Percentiles rank a stretch among this genome's conserved stretches.
phyloP scores from a whole-genome alignment of 2,888 invertebrate species.

The Microctonus aethiopoides region DNA sequence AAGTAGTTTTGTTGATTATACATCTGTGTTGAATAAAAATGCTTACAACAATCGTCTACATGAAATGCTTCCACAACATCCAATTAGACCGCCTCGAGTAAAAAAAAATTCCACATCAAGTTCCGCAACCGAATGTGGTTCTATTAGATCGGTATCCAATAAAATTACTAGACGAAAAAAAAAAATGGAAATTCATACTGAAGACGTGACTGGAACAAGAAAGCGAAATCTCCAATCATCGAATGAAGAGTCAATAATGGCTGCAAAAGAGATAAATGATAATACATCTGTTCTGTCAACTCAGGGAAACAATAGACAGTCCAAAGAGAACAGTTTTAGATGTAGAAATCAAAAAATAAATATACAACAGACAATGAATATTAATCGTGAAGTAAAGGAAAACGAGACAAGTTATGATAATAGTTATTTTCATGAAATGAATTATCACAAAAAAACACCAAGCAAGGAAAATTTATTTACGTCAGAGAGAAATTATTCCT shows the following conservation, averaged over 20 bases:
- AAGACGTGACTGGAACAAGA: constrained; percentile 59
- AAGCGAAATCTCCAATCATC: too few relatives aligned
- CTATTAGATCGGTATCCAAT: constrained; percentile 48
- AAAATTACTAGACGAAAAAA: constrained; percentile 51
- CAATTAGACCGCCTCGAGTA: constrained; percentile 80
- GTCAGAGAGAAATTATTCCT: constrained; percentile 37
- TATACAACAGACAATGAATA: constrained; percentile 28
- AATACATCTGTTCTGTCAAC: constrained; percentile 2
- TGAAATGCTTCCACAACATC: constrained; percentile 58
- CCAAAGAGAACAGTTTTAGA: constrained; percentile 3
- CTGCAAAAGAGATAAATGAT: constrained; percentile 31
- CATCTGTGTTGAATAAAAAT: constrained; percentile 36
- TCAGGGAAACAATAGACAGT: constrained; percentile 13
- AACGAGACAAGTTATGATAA: constrained; percentile 39
- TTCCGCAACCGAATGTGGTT: constrained; percentile 50
- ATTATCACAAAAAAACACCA: constrained; percentile 49
- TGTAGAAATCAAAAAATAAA: constrained; percentile 1
- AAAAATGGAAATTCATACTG: constrained; percentile 56
- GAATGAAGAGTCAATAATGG: constrained; percentile 18
- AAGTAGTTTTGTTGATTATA: constrained; percentile 51
- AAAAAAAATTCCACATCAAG: constrained; percentile 74
- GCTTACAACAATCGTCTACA: constrained; percentile 10
- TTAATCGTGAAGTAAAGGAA: not conserved
- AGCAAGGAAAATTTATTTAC: constrained; percentile 35
- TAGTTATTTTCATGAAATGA: constrained; percentile 32